Evolutionary conservation across 2,113 vertebrate genomes (phyloP), one percentile per base, ranked within the genome.

Genomic region (Toxostoma redivivum): DNA sequence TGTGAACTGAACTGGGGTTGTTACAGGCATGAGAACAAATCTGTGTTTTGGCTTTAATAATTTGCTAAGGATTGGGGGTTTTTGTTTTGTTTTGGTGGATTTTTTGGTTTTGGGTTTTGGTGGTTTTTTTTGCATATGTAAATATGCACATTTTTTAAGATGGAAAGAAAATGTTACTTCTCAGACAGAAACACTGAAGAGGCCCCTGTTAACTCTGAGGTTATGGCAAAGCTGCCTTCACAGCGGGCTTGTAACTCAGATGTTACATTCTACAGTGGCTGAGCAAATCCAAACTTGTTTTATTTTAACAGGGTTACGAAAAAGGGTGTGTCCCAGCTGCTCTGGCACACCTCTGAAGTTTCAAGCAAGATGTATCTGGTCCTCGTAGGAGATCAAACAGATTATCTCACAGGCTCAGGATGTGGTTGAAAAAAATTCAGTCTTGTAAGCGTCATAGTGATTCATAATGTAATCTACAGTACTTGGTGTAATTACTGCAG

Each of bases 261-360:
- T 95, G 79, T 90, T 96, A 76, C 65, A 33, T 90, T 85, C 65
- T 90, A 72, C 96, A 88, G 70, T 64, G 60, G 77, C 90, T 94
- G 82, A 97, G 90, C 95, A 97, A 96, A 98, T 96, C 96, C 93
- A 58, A 88, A 95, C 96, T 93, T 96, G 86, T 96, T 95, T 94
- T 88, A 83, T 70, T 97, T 93, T 86, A 94, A 73, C 70, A 72
- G 12, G 27, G 35, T 94, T 97, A 93, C 25, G 24, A 92, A 84
- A 82, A 92, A 84, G 66, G 92, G 89, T 62, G 88, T 86, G 91
- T 71, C 30, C 72, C 70, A 86, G 72, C 90, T 85, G 86, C 91
- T 82, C 74, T 86, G 10, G 1, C 66, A 57, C 70, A 79, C 74
- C 51, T 95, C 91, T 95, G 65, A 78, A 91, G 74, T 82, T 96